Conservation (phyloP, 2,113 vertebrate genomes). For the Turnix velox region DNA sequence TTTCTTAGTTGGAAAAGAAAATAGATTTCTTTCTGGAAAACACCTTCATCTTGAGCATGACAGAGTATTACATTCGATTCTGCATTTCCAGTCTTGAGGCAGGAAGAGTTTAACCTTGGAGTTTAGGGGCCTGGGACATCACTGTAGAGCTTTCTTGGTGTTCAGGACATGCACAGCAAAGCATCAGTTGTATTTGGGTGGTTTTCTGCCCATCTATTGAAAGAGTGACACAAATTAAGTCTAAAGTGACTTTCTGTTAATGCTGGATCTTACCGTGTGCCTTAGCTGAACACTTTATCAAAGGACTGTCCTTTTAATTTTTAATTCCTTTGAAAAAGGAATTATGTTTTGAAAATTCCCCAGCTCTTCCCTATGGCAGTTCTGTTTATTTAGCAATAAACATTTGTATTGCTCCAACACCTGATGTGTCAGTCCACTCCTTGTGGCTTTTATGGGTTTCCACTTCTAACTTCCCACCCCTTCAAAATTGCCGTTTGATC, state of each 20-base stretch:
- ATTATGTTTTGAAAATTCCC: neutral
- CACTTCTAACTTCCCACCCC: neutral
- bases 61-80: neutral
- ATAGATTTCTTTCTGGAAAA: neutral
- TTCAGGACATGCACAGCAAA: neutral
- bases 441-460: neutral
- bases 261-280: accelerated
- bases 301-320: neutral
- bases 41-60: neutral
- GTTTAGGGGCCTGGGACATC: accelerated
- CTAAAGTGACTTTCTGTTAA: neutral
- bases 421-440: neutral
- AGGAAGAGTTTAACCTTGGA: neutral
- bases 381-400: neutral
- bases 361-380: neutral
- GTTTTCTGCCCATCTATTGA: neutral
- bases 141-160: neutral
- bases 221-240: neutral
- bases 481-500: neutral
- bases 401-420: neutral
- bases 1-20: neutral
- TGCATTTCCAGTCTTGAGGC: neutral
- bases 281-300: neutral
- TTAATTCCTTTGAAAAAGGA: neutral
- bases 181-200: neutral